Evolutionary conservation across 2,797 vertebrate species (phyloP).

Genomic region (Squalus acanthias): DNA sequence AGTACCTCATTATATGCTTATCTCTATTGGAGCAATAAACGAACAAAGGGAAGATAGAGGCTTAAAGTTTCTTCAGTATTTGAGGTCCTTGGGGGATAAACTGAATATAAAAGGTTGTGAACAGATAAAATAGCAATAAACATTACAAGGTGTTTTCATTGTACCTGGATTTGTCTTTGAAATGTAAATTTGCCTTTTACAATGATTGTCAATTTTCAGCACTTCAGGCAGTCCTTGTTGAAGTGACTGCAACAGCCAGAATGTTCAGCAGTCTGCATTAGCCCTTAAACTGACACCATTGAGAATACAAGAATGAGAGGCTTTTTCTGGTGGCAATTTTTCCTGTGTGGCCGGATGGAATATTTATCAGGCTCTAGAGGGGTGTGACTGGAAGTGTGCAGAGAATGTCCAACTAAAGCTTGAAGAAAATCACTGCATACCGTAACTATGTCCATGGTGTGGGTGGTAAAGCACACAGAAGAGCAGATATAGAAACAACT

Average conservation of each 20-base stretch:
- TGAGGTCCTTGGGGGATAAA: not conserved
- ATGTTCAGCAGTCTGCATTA: not conserved
- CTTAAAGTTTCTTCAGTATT: not conserved
- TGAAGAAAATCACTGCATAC: not conserved
- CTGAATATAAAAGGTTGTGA: not conserved
- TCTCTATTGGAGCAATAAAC: not conserved
- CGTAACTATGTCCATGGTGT: not conserved
- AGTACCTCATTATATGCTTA: not conserved
- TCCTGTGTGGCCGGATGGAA: not conserved
- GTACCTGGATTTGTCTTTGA: not conserved
- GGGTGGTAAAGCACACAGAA: not conserved
- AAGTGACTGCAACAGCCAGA: not conserved
- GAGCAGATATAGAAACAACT: not conserved
- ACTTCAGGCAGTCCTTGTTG: not conserved
- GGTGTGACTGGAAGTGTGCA: not conserved
- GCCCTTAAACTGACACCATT: not conserved
- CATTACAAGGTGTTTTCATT: not conserved
- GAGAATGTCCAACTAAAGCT: not conserved
- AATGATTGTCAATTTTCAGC: not conserved
- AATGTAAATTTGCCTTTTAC: not conserved
- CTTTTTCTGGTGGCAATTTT: not conserved
- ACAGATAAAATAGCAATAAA: not conserved
- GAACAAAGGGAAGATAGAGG: not conserved
- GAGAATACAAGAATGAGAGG: not conserved
- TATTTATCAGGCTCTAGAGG: not conserved